A percentile compares a stretch with the other conserved stretches of the same genome.
Conservation (phyloP, 1,140 invertebrate genomes). For the Sinella curviseta region DNA sequence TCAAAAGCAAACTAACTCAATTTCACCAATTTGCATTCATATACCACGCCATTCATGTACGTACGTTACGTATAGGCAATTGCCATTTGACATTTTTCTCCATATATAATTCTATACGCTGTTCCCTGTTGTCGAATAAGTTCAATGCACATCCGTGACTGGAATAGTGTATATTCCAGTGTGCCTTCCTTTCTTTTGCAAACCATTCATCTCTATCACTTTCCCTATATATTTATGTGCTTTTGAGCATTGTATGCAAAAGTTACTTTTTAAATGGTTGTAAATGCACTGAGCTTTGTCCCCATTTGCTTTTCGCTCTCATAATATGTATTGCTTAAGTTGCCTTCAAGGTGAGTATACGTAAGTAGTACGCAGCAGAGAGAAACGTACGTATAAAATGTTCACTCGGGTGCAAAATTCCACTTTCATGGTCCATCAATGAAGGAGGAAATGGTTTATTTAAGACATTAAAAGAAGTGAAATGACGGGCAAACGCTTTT, state of each 20-base stretch:
- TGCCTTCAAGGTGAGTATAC: no score
- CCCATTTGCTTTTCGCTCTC: no score
- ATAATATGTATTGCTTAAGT: no score
- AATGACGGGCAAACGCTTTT: conserved; percentile 25
- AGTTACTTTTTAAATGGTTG: no score
- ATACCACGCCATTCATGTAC: background rate
- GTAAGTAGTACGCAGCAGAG: background rate
- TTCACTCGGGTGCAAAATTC: background rate
- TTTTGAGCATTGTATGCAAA: no score
- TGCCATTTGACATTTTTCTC: background rate
- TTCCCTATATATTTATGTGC: no score
- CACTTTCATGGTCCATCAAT: conserved; percentile 13
- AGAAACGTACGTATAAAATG: background rate
- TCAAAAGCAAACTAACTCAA: no score
- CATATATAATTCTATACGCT: background rate
- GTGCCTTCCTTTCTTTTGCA: no score
- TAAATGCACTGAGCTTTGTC: no score
- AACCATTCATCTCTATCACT: no score
- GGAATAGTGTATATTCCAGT: no score
- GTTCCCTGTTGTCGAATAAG: background rate
- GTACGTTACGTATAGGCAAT: background rate
- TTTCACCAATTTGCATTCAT: background rate
- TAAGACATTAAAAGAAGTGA: conserved; percentile 16
- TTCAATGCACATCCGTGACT: background rate
- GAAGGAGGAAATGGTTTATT: conserved; percentile 2